Conservation (phyloP, 2,888 invertebrate genomes). For the Spodoptera littoralis region DNA sequence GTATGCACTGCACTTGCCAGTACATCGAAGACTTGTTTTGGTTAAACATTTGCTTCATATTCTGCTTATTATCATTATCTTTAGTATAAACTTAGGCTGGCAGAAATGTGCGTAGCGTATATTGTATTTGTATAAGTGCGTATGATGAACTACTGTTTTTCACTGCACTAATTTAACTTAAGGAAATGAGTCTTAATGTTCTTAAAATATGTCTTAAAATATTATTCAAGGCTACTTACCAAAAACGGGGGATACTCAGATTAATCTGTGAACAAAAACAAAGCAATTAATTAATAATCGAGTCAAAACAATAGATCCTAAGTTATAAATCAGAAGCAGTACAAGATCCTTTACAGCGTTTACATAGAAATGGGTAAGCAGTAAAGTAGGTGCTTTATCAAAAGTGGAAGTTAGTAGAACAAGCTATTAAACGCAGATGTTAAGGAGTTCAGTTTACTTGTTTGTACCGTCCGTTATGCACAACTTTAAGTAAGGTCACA, state of each 20-base stretch:
- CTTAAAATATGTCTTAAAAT: too few relatives aligned
- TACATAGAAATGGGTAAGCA: background rate
- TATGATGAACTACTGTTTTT: too few relatives aligned
- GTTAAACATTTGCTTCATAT: conserved; percentile 12
- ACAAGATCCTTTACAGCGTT: background rate
- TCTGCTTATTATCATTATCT: conserved; percentile 7
- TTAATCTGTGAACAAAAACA: conserved; percentile 36
- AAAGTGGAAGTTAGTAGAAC: conserved; percentile 18
- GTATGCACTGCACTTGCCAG: conserved; percentile 38
- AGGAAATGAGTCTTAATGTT: too few relatives aligned
- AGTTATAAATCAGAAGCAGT: background rate
- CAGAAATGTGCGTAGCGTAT: background rate
- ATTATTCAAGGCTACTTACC: conserved; percentile 22
- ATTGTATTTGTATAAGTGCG: background rate
- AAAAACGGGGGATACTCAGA: background rate
- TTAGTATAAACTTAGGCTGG: too few relatives aligned
- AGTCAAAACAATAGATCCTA: background rate
- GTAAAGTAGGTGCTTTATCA: background rate
- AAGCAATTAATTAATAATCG: background rate
- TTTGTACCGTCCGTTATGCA: conserved; percentile 20
- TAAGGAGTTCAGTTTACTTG: conserved; percentile 37
- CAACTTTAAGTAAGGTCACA: conserved; percentile 20
- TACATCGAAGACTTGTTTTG: conserved; percentile 27
- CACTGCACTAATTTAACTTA: too few relatives aligned
- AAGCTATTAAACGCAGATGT: conserved; percentile 23